Evolutionary conservation across 2,797 vertebrate genomes (phyloP), one percentile per base, ranked within the genome.

Genomic region (Rhinella marina): DNA sequence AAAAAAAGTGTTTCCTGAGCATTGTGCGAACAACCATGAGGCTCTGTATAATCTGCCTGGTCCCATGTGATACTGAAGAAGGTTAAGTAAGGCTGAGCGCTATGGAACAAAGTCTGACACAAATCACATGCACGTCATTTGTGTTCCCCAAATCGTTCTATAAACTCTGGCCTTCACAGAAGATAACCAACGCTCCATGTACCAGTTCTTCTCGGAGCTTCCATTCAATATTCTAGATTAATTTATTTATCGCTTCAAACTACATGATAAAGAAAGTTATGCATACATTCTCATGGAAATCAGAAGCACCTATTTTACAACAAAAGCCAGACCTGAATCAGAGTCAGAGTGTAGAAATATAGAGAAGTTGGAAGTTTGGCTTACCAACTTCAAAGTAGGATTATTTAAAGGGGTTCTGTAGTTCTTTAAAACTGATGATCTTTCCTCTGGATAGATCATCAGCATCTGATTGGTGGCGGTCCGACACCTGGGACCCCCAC

Each of bases 81-180:
- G 84, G 79, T 88, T 80, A 88, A 19, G 41, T 41, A 75, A 85
- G 77, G 83, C 84, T 82, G 52, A 59, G 82, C 76, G 87, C 78
- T 78, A 56, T 2, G 0, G 90, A 90, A 68, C 87, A 92, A 93
- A 94, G 92, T 93, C 90, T 85, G 3, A 56, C 16, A 77, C 3
- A n/a, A 62, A 68, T 21, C 9, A 81, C 48, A 27, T 0, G 70
- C 56, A 62, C 14, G 23, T n/a, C 27, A 21, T 12, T 19, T 12
- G 29, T 61, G 66, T 25, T 52, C 66, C 32, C 70, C 29, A 81
- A 70, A 32, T 29, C 66, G 1, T 7, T 70, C 27, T 70, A 7
- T 7, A 29, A 41, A 73, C 14, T 1, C 8, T 19, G 70, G 0
- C 70, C 32, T 21, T 32, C 14, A 48, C 14, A 50, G 41, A 52